Evolutionary conservation across 2,797 vertebrate genomes (phyloP).

Genomic region (Hafferia zeledoni): DNA sequence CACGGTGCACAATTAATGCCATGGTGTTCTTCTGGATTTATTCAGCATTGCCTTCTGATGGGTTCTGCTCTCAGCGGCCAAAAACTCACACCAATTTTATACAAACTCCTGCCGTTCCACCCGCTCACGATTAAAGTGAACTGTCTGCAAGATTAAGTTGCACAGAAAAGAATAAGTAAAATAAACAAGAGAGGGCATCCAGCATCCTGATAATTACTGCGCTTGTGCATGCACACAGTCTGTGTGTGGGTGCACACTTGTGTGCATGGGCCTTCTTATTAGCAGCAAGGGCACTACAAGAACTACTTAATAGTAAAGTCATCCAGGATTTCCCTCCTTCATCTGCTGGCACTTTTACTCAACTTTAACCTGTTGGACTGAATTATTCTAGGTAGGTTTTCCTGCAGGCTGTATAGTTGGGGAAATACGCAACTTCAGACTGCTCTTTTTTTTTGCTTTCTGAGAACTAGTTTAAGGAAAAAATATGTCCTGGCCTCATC

Average conservation of each 20-base stretch:
- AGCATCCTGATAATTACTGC: slow-evolving; percentile 28
- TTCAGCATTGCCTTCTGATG: slow-evolving; percentile 15
- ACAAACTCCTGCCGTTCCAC: slow-evolving; percentile 30
- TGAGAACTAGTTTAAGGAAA: neutral
- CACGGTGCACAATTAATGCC: slow-evolving; percentile 46
- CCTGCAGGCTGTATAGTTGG: neutral
- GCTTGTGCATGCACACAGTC: neutral
- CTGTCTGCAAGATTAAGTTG: slow-evolving; percentile 68
- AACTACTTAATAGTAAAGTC: neutral
- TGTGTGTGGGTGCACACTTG: neutral
- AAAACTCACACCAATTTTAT: slow-evolving; percentile 51
- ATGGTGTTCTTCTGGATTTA: slow-evolving; percentile 20
- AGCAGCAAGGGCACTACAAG: neutral
- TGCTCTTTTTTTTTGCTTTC: neutral
- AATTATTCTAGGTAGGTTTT: neutral
- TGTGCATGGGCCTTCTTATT: neutral
- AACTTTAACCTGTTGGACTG: neutral
- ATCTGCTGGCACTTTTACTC: neutral
- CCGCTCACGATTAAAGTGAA: neutral
- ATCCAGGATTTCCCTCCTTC: neutral
- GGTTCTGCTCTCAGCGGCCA: slow-evolving; percentile 1
- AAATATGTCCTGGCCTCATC: neutral
- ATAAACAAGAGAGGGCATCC: slow-evolving; percentile 37
- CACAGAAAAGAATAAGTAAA: slow-evolving; percentile 53
- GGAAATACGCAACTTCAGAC: neutral